phyloP scores from a whole-genome alignment of 1,140 invertebrate genomes.

The Propsilocerus akamusi region DNA sequence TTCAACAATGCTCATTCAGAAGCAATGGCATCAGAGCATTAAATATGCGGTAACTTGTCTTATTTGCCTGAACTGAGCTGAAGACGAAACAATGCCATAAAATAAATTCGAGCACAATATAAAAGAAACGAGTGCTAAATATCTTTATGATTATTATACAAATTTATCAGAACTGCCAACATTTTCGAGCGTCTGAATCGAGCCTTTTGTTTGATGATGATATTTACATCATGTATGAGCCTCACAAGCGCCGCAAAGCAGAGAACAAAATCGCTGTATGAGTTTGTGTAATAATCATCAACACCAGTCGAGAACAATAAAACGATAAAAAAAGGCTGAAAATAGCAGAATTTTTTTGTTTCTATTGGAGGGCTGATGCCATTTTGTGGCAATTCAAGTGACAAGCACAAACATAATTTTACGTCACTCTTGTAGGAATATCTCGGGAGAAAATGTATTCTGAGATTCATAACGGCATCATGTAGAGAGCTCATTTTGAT shows the following conservation, averaged over 20 bases:
- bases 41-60: too few species aligned
- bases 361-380: not conserved
- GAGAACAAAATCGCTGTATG: too few species aligned
- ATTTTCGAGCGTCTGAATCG: too few species aligned
- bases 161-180: not conserved
- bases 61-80: too few species aligned
- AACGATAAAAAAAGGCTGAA: not conserved
- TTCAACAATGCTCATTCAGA: too few species aligned
- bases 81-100: too few species aligned
- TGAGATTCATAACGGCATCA: not conserved
- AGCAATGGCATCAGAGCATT: too few species aligned
- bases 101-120: not conserved
- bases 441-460: not conserved
- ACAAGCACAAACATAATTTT: not conserved
- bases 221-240: too few species aligned
- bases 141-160: conserved; percentile 1
- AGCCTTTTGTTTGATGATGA: too few species aligned
- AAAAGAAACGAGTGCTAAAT: conserved; percentile 2
- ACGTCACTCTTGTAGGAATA: not conserved
- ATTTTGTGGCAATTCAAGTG: not conserved
- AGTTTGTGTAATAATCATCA: too few species aligned
- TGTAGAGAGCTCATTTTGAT: not conserved
- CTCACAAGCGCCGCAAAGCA: too few species aligned
- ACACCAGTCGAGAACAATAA: not conserved
- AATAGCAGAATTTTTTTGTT: not conserved